Base-by-base conservation (phyloP, 2,797 vertebrate genomes). In the Lates japonicus region DNA sequence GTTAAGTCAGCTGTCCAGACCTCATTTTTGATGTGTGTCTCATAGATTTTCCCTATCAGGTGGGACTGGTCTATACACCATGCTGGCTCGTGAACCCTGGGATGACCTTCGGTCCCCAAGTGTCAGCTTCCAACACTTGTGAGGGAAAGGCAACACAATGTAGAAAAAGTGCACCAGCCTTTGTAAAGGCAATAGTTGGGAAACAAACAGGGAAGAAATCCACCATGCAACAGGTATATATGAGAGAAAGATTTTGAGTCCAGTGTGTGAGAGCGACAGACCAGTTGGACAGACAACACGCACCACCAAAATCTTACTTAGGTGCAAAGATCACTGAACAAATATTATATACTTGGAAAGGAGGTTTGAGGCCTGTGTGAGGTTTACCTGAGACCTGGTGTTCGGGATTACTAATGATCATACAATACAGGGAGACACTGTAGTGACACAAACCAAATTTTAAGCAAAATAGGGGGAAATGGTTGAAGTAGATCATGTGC, bases 61-160 rank as follows among this genome's bases (percentile, higher is more conserved):
- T 44, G 41, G 16, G 3, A 20, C 35, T 5, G 44, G 41, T 11
- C 29, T 33, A 14, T 6, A 5, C 29, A 58, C 19, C 19, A n/a
- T 10, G 14, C 12, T 3, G 9, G 13, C 13, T 42, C 2, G 31
- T 41, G 14, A 61, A 75, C 25, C 11, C 20, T n/a, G 49, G 51
- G 29, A 22, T 9, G 0, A 63, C 37, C 22, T 7, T 57, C 41
- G 42, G 65, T 1, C 44, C 46, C 44, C 49, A 22, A 1, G 42
- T 39, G 37, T 57, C 62, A 42, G 62, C 35, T 42, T n/a, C 58
- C 20, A 65, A 46, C 52, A 51, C 8, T 37, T 39, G 31, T 22
- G 25, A n/a, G 51, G 14, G 20, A 76, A 64, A 67, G 44, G 37
- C 62, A 51, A 41, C 61, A 9, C 33, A 63, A 17, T 13, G 13